These are phyloP conservation scores for Herpetotheres cachinnans DNA, from an alignment of 2,113 vertebrate genomes.

Conservation along the genomic window DNA sequence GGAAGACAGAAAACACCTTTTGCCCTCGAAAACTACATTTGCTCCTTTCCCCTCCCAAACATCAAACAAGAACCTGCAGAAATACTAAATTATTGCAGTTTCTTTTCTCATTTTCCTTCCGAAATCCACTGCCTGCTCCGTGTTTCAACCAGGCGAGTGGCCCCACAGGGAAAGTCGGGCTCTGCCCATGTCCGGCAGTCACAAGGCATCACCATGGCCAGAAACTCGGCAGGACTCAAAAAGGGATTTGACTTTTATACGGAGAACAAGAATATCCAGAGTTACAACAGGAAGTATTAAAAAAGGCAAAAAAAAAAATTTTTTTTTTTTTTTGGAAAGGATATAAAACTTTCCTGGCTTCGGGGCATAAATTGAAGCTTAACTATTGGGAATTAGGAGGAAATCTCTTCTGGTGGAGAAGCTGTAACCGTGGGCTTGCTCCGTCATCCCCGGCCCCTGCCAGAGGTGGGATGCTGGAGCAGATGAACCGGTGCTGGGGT, in stretches of 20 bases:
- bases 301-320: not conserved
- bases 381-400: conserved; percentile 58
- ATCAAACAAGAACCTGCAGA: not conserved
- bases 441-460: not conserved
- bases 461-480: conserved; percentile 20
- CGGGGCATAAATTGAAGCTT: not conserved
- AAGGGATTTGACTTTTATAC: not conserved
- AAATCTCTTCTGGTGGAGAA: conserved; percentile 43
- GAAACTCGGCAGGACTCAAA: not conserved
- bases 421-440: not conserved
- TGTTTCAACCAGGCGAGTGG: not conserved
- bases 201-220: not conserved
- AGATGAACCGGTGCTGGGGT: not conserved
- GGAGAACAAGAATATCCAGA: conserved; percentile 43
- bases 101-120: not conserved
- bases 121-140: rapidly evolving
- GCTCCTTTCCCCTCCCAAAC: rapidly evolving
- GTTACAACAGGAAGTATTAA: conserved; percentile 46
- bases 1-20: not conserved
- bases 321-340: conserved; percentile 54
- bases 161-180: not conserved
- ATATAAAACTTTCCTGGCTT: conserved; percentile 66
- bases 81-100: not conserved
- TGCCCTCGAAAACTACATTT: not conserved
- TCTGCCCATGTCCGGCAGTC: not conserved